Evolutionary conservation across 2,113 vertebrate genomes (phyloP), one percentile per base, ranked within the genome.

Genomic region (Cnemophilus loriae): DNA sequence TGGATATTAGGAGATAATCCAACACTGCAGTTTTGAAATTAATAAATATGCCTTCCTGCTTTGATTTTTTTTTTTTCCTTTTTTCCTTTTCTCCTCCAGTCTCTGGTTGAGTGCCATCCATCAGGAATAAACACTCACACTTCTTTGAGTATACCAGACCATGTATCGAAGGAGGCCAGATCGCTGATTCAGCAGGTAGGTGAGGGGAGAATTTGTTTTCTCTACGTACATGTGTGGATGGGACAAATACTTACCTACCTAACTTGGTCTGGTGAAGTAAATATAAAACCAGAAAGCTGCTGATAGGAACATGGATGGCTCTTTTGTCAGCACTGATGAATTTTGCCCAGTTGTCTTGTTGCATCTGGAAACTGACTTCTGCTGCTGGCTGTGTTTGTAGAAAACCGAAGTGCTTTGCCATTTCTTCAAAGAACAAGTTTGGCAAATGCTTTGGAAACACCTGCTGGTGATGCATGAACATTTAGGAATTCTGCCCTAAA

Each of bases 81-180:
- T 75, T 97, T 65, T 27, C 5, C 15, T 56, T 65, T 37, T 63
- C 5, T 50, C 39, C 67, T 96, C 8, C 88, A 98, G 98, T 97
- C 97, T 37, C 97, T 99, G 96, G 96, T 98, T 81, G 99, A 99
- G 85, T 99, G 99, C 96, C 99, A 99, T 97, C 99, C 99, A 35
- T 98, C 99, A 52, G 99, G 99, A 96, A 99, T 99, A 95, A 98
- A 98, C 83, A 99, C 98, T 65, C 99, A 99, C 97, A 99, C 99
- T 5, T 97, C 98, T 70, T 95, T 99, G 96, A 99, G 98, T 97
- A 97, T 99, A 98, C 99, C 99, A 8, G 99, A 99, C 85, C 98
- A 98, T 18, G 97, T 99, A 80, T 99, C 99, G 10, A 98, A 99
- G 93, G 99, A 99, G 95, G 99, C 99, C 89, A 98, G 98, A 50